These are phyloP conservation scores for Prolemur simus DNA, from an alignment of 2,113 vertebrate species.

Conservation along the genomic window DNA sequence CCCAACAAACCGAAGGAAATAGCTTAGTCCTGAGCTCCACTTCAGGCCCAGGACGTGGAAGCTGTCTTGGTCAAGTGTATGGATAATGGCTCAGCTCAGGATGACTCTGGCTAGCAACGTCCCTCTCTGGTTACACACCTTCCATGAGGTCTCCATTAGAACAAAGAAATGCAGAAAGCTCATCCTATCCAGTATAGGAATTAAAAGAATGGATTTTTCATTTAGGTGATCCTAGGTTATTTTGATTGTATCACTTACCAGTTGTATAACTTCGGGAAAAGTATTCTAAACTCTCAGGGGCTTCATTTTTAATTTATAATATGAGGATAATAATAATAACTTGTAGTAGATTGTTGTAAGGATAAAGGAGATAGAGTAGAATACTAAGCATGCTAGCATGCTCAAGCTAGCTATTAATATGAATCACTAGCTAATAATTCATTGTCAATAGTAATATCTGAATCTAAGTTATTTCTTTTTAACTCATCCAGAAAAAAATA, in stretches of 20 bases:
- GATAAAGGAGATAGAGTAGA: background rate
- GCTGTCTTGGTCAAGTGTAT: background rate
- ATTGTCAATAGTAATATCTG: background rate
- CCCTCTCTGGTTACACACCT: background rate
- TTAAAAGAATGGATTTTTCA: background rate
- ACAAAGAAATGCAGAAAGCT: background rate
- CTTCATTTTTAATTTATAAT: background rate
- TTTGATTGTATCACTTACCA: background rate
- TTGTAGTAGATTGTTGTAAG: background rate
- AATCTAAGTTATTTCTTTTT: background rate
- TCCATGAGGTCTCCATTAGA: background rate
- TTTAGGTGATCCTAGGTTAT: background rate
- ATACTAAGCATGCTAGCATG: background rate
- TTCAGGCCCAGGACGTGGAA: background rate
- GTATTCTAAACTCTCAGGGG: background rate
- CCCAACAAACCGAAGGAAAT: background rate
- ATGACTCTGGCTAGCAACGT: background rate
- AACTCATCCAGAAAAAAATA: background rate
- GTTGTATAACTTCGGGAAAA: background rate
- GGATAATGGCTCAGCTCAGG: background rate
- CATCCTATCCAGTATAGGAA: background rate
- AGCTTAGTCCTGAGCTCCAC: background rate
- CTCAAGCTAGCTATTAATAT: background rate
- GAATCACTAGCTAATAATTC: background rate
- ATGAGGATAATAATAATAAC: background rate